Evolutionary conservation across 2,797 vertebrate genomes (phyloP).

Genomic region (Scolopax bukidnonensis): DNA sequence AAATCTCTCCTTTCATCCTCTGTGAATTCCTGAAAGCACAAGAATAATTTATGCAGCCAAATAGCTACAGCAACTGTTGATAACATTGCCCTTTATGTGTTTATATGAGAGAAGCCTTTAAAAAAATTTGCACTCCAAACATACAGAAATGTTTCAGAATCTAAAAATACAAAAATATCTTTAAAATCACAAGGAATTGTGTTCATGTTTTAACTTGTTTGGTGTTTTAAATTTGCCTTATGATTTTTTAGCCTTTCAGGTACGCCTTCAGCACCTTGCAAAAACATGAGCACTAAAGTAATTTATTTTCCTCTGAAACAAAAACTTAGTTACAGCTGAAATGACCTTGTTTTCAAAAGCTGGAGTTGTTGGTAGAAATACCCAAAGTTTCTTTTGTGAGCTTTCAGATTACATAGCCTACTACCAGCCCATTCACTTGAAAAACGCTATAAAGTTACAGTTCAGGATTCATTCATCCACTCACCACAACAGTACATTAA

Average conservation of each 20-base stretch:
- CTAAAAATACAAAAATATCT: not conserved
- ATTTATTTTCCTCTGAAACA: not conserved
- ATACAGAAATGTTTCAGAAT: not conserved
- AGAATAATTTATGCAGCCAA: not conserved
- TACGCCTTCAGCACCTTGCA: not conserved
- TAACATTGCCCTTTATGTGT: not conserved
- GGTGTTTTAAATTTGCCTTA: not conserved
- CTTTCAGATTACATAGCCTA: not conserved
- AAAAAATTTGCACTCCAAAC: not conserved
- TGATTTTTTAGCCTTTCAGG: not conserved
- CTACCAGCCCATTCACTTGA: not conserved
- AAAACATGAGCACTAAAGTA: not conserved
- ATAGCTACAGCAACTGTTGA: not conserved
- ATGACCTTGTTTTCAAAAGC: not conserved
- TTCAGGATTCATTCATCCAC: not conserved
- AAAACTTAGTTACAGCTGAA: not conserved
- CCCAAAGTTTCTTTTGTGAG: not conserved
- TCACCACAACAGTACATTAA: not conserved
- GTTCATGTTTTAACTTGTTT: not conserved
- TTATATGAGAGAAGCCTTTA: not conserved
- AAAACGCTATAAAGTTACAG: not conserved
- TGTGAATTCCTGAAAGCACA: not conserved
- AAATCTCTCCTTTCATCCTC: not conserved
- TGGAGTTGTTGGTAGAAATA: not conserved
- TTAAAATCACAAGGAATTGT: not conserved